Evolutionary conservation across 64 coral and sea anemone genomes (phyloP), one percentile per base, ranked within the genome.

Genomic region (Actinia equina): DNA sequence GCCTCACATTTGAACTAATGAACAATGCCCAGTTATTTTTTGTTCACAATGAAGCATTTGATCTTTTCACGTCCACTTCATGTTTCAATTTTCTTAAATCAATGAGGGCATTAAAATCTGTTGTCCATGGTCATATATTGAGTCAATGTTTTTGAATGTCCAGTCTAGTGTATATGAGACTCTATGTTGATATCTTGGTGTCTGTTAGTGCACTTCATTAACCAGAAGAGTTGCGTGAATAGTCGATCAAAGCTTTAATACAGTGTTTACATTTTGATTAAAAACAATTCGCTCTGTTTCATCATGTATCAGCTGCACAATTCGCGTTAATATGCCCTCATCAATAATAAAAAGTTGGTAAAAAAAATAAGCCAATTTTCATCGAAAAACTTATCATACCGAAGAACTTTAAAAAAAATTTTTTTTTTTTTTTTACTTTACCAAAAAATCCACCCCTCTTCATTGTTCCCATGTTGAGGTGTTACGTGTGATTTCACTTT

Each of bases 251-350:
- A 81, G 78, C 78, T 81, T 51, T 81, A 81, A 52, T 81, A 81
- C 78, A 52, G 0, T 81, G 78, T 81, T 81, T 81, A 81, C 78
- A 81, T 81, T 81, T 52, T 81, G 43, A 81, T 81, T 41, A 74
- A 81, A 81, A 81, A 81, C 78, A 81, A 81, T 81, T 81, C 78
- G 78, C 17, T 81, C 78, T 81, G 19, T 49, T 81, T 49, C 78
- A 52, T 30, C 49, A 23, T 81, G 78, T 81, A 81, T 81, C 78
- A 87, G 79, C 55, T 62, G 84, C 64, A 86, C 80, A 59, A 80
- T 79, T 86, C 78, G 77, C 30, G 79, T 82, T 82, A 89, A 64
- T 86, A 84, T 22, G 37, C 52, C 71, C 37, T 78, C 83, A 27
- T 59, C 20, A 84, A 51, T 91, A 86, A 69, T 23, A 44, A 86